Base-by-base conservation (phyloP, 2,797 vertebrate species). In the Amblyopsis hoosieri region DNA sequence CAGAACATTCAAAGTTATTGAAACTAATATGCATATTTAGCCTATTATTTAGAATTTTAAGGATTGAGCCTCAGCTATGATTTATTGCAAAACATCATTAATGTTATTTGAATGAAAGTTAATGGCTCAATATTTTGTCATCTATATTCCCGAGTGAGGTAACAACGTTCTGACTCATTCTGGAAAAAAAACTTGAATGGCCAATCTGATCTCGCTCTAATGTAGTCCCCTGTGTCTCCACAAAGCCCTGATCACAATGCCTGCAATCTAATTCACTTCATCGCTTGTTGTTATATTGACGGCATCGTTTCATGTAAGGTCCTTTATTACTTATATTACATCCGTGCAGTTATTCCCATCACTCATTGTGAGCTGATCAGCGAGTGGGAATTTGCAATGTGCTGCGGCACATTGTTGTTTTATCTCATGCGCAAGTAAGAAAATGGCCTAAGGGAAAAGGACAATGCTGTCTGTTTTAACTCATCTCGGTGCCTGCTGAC, bases 401-500 rank as follows among this genome's bases (percentile, higher is more conserved):
- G 70, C 78, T 77, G 79, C 76, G 67, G 62, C 60, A 67, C 77
- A 76, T 70, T 78, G 74, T 83, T 87, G 83, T 90, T 89, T 90
- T 91, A 91, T 92, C 89, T 90, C 10, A 56, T 79, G 81, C 68
- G 67, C 75, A 80, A 54, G 69, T 78, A 80, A 85, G 78, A 65
- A 82, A 85, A 75, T 62, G 74, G 80, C 92, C 89, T 81, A 69
- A 84, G 90, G 89, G 89, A 82, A 66, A 66, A 79, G 85, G 82
- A 91, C 84, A 87, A 81, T 76, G 85, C 83, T 75, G 80, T 89
- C 90, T 88, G 82, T 85, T 87, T 87, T 76, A 85, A 89, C 87
- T 87, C 89, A 85, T 88, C 84, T 84, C 70, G 15, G 69, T 67
- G 79, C 54, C 37, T 42, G 37, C 67, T 87, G 81, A 88, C 88